Conservation (phyloP, 2,888 invertebrate genomes). For the Cybosia mesomella region DNA sequence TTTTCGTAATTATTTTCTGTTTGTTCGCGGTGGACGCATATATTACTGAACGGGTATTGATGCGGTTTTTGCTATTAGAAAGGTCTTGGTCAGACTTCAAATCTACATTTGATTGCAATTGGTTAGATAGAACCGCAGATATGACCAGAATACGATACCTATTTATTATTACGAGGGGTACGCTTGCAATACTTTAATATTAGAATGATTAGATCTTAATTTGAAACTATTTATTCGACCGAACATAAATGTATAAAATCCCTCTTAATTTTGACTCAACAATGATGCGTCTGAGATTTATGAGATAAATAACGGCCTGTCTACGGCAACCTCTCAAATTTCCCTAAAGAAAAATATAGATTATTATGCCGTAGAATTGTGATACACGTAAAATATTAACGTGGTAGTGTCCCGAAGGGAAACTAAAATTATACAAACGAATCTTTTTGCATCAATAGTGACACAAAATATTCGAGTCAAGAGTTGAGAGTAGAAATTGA, state of each 20-base stretch:
- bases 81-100: too few relatives aligned
- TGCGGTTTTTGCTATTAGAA: too few relatives aligned
- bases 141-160: not conserved
- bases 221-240: slow-evolving; percentile 74
- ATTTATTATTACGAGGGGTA: not conserved
- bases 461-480: slow-evolving; percentile 28
- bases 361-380: slow-evolving; percentile 67
- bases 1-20: too few relatives aligned
- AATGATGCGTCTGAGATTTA: slow-evolving; percentile 62
- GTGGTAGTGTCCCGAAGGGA: slow-evolving; percentile 74
- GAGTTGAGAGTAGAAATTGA: not conserved
- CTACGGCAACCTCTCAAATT: slow-evolving; percentile 62
- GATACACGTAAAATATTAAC: slow-evolving; percentile 75
- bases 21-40: too few relatives aligned
- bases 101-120: too few relatives aligned
- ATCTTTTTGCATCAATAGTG: slow-evolving; percentile 65
- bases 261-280: slow-evolving; percentile 65
- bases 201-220: slow-evolving; percentile 61
- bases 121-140: too few relatives aligned
- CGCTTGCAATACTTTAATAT: not conserved
- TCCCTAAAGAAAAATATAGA: slow-evolving; percentile 63
- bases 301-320: slow-evolving; percentile 48
- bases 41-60: too few relatives aligned
- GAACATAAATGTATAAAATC: slow-evolving; percentile 66
- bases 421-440: slow-evolving; percentile 73